These are phyloP conservation scores for Typhlichthys subterraneus DNA, from an alignment of 2,797 vertebrate genomes.

Conservation along the genomic window DNA sequence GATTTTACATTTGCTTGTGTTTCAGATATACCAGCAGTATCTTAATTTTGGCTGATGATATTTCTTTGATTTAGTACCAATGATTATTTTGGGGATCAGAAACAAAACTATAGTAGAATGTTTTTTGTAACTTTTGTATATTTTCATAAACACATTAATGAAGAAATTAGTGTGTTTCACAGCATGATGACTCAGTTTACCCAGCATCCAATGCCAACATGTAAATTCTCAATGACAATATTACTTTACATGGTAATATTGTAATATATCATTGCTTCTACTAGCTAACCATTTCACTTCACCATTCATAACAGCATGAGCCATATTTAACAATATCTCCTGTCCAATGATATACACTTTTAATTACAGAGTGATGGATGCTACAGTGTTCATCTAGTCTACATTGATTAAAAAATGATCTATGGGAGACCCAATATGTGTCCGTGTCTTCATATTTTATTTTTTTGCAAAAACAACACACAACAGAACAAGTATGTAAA, in stretches of 20 bases:
- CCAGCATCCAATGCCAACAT: not conserved
- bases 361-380: constrained; percentile 73
- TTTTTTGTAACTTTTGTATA: too few relatives aligned
- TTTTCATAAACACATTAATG: constrained; percentile 7
- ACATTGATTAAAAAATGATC: constrained; percentile 76
- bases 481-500: too few relatives aligned
- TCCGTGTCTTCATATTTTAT: constrained; percentile 75
- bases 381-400: constrained; percentile 65
- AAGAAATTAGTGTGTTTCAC: constrained; percentile 11
- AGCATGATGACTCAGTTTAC: constrained; percentile 14
- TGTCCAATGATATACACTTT: constrained; percentile 75
- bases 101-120: too few relatives aligned
- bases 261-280: constrained; percentile 23
- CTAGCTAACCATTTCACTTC: constrained; percentile 46
- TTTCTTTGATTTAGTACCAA: too few relatives aligned
- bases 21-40: too few relatives aligned
- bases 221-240: not conserved
- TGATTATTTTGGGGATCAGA: too few relatives aligned
- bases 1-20: too few relatives aligned
- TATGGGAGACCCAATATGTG: constrained; percentile 64
- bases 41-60: too few relatives aligned
- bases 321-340: constrained; percentile 72
- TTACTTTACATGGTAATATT: too few relatives aligned
- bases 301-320: constrained; percentile 60
- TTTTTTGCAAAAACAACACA: constrained; percentile 38